These are phyloP conservation scores for Drosophila mimetica DNA, from an alignment of 2,888 invertebrate species.

Conservation along the genomic window DNA sequence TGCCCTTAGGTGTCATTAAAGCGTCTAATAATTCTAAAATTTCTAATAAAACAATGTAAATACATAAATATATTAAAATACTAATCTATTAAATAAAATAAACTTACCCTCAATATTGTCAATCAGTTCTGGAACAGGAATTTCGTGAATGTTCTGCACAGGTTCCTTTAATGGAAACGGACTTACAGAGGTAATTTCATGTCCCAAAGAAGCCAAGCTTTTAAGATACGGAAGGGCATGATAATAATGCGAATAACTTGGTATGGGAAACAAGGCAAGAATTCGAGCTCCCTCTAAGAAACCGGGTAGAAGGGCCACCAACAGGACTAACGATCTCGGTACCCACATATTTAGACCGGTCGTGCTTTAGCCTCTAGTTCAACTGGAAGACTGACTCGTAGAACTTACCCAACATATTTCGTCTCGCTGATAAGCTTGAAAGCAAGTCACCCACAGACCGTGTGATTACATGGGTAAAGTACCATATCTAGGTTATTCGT, in stretches of 20 bases:
- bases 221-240: conserved; percentile 74
- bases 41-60: too few relatives aligned
- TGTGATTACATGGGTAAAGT: conserved; percentile 1
- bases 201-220: conserved; percentile 81
- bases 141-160: conserved; percentile 74
- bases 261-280: conserved; percentile 68
- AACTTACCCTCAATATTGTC: conserved; percentile 50
- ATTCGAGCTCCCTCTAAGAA: conserved; percentile 57
- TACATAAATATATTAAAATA: neutral
- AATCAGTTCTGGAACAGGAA: conserved; percentile 55
- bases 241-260: conserved; percentile 77
- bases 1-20: neutral
- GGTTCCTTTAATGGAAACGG: conserved; percentile 74
- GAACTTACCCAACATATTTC: neutral
- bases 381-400: neutral
- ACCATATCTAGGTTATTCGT: neutral
- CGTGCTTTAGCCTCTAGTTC: neutral
- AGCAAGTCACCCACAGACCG: neutral
- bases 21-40: neutral
- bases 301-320: conserved; percentile 19
- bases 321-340: neutral
- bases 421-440: conserved; percentile 13
- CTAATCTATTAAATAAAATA: too few relatives aligned
- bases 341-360: neutral
- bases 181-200: conserved; percentile 81